Percentiles rank a stretch among this genome's conserved stretches.
Evolutionary conservation across 2,888 invertebrate species (phyloP).

Genomic region (Agonopterix arenella): DNA sequence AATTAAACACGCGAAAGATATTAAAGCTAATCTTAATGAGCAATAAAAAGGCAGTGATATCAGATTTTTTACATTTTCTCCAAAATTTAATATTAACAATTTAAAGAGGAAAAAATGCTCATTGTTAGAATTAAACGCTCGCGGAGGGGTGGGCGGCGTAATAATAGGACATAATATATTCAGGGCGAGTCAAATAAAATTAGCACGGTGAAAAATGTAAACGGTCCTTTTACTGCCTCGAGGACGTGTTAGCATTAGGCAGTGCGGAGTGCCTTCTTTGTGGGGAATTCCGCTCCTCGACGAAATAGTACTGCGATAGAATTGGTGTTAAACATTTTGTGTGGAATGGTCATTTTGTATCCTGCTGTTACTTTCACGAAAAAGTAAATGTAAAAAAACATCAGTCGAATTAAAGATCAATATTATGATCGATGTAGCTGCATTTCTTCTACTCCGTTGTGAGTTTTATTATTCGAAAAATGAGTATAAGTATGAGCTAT

Average conservation of each 20-base stretch:
- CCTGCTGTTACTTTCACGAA: too few species aligned
- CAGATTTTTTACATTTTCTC: constrained; percentile 58
- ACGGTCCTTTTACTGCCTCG: constrained; percentile 64
- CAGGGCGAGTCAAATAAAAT: constrained; percentile 75
- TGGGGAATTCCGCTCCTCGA: constrained; percentile 14
- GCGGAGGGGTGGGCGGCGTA: constrained; percentile 52
- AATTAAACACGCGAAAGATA: constrained; percentile 35
- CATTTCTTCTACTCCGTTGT: too few species aligned
- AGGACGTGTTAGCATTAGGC: constrained; percentile 67
- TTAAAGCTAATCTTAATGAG: constrained; percentile 54
- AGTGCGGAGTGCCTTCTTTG: constrained; percentile 35
- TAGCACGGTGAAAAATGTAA: constrained; percentile 76
- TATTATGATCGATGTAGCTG: too few species aligned
- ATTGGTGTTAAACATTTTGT: too few species aligned
- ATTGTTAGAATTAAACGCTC: constrained; percentile 66
- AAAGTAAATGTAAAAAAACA: too few species aligned
- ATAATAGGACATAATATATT: constrained; percentile 76
- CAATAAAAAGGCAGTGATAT: constrained; percentile 57
- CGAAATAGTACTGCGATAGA: too few species aligned
- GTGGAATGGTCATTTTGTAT: too few species aligned
- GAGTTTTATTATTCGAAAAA: too few species aligned
- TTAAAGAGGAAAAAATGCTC: constrained; percentile 58
- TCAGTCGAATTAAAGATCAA: too few species aligned
- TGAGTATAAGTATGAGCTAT: too few species aligned
- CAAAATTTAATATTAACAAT: constrained; percentile 66